These are phyloP conservation scores for Carapus acus DNA, from an alignment of 2,797 vertebrate genomes.

Conservation along the genomic window DNA sequence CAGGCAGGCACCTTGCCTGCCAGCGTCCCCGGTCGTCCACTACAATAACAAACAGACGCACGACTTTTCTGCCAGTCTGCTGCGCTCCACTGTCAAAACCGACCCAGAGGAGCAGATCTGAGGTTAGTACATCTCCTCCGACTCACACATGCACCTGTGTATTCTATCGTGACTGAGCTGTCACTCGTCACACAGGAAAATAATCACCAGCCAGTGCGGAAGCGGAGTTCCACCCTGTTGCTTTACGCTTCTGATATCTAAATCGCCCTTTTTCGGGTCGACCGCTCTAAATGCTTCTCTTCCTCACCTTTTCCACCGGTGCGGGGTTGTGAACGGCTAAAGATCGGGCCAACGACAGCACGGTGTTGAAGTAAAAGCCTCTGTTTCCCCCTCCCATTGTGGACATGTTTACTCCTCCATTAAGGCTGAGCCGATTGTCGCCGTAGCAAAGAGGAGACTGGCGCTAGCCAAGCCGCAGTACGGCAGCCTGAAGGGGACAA, in stretches of 20 bases:
- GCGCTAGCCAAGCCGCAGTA: constrained; percentile 58
- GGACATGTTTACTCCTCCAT: constrained; percentile 69
- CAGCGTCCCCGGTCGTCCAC: no score
- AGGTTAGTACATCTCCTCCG: no score
- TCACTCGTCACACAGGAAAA: constrained; percentile 27
- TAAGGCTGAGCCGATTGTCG: constrained; percentile 19
- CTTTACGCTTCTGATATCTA: constrained; percentile 10
- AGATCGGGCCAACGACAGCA: constrained; percentile 89
- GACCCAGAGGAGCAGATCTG: not conserved
- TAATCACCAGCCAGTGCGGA: constrained; percentile 52
- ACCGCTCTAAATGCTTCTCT: not conserved
- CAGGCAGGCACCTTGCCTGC: no score
- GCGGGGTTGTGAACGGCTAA: constrained; percentile 85
- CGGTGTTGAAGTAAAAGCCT: constrained; percentile 94
- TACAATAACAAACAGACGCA: no score
- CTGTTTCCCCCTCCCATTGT: constrained; percentile 70
- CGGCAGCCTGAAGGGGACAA: constrained; percentile 65
- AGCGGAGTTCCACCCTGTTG: constrained; percentile 49
- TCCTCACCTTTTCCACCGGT: constrained; percentile 85
- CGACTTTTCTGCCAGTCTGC: no score
- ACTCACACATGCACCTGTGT: constrained; percentile 13
- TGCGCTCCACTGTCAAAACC: no score
- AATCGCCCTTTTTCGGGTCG: no score
- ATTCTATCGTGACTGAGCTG: constrained; percentile 11
- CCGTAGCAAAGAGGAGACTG: constrained; percentile 14